Percentiles rank a stretch among this genome's conserved stretches.
Conservation (phyloP, 2,797 vertebrate species). For the Poecilia wingei region DNA sequence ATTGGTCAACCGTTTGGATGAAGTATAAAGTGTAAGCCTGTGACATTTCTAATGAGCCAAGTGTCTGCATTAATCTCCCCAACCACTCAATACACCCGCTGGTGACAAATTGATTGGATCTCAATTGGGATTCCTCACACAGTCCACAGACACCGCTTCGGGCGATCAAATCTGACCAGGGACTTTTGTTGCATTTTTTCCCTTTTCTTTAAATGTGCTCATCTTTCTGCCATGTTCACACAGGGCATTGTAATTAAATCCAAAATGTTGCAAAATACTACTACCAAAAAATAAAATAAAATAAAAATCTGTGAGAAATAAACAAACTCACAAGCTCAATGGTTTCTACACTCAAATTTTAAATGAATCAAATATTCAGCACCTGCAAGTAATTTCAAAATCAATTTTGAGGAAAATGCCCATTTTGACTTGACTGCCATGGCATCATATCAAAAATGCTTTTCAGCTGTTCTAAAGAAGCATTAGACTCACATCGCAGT, state of each 20-base stretch:
- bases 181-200: constrained; percentile 10
- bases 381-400: constrained; percentile 3
- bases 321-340: background rate
- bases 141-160: background rate
- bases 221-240: constrained; percentile 13
- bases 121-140: constrained; percentile 15
- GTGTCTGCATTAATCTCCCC: constrained; percentile 24
- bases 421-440: background rate
- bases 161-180: constrained; percentile 9
- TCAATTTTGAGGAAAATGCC: background rate
- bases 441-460: background rate
- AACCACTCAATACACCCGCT: constrained; percentile 15
- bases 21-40: constrained; percentile 5
- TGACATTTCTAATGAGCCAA: constrained; percentile 30
- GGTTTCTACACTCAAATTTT: background rate
- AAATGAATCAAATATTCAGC: background rate
- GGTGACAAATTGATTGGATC: constrained; percentile 18
- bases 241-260: background rate
- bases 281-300: no score
- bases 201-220: constrained; percentile 2
- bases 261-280: background rate
- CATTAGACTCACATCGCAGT: background rate
- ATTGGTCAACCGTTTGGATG: background rate
- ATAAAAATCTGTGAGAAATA: background rate
- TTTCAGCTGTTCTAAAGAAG: background rate